Base-by-base conservation (phyloP, 2,113 vertebrate species). In the Xiphias gladius region DNA sequence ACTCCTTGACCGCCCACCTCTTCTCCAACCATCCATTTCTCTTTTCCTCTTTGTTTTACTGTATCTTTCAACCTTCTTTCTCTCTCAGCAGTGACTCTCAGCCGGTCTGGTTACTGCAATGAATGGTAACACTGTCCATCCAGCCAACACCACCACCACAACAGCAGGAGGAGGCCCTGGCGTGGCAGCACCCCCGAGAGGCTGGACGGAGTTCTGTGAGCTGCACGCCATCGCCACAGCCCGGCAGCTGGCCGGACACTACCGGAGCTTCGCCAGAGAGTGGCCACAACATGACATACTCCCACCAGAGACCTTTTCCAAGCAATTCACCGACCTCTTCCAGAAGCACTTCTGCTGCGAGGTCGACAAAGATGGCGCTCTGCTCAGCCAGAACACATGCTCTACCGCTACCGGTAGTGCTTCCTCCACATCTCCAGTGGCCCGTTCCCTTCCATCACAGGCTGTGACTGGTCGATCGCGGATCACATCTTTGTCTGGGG, bases 201-300 rank as follows among this genome's bases (percentile, higher is more conserved):
- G 97, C 96, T 99, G 98, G 98, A 96, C 96, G 92, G 98, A 98
- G 91, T 99, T 99, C 94, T 99, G 98, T 10, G 97, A 99, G 96
- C 95, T 96, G 83, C 98, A 99, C 24, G 98, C 98, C 63, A 96
- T 96, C 80, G 95, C 96, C 81, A 94, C 97, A 0, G 97, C 98
- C 76, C 95, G 95, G 88, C 96, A 99, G 88, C 94, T 99, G 85
- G 98, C 97, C 7, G 95, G 95, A 84, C 97, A 99, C 86, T 99
- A 99, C 94, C 95, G 96, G 90, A 96, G 94, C 76, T 99, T 99
- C 2, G 96, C 96, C 89, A 94, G 94, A 58, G 96, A 97, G 89
- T 94, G 95, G 66, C 96, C 96, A 0, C 96, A 96, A 67, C 96
- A 97, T 90, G 97, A 97, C 80, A 95, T 96, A 4, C 92, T 96